phyloP scores from a whole-genome alignment of 2,113 vertebrate species.

The Microcebus lehilahytsara region DNA sequence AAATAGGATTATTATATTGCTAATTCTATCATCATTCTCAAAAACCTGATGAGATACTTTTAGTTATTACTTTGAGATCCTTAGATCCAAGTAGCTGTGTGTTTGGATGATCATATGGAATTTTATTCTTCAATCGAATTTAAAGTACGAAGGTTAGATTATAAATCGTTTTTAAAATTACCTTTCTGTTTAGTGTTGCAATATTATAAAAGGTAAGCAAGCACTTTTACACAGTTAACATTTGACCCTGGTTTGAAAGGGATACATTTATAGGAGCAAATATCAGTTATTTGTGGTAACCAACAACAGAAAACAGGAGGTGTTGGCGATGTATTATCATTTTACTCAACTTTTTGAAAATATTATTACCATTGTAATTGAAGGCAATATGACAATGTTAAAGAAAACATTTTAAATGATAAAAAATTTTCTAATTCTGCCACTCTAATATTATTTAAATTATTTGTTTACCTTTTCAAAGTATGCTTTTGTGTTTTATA shows the following conservation, averaged over 20 bases:
- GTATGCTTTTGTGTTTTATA: not conserved
- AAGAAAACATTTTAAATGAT: not conserved
- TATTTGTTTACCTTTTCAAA: not conserved
- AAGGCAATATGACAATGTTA: not conserved
- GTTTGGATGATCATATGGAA: not conserved
- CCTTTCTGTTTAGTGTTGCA: not conserved
- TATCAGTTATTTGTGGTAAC: not conserved
- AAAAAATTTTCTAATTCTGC: not conserved
- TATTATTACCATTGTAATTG: not conserved
- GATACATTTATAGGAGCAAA: not conserved
- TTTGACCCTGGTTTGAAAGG: not conserved
- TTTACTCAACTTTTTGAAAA: slow-evolving; percentile 20
- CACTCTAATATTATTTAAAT: not conserved
- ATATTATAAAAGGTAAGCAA: not conserved
- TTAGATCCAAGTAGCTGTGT: not conserved
- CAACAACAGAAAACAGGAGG: not conserved
- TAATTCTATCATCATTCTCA: not conserved
- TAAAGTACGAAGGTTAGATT: not conserved
- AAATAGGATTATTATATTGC: not conserved
- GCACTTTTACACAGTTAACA: not conserved
- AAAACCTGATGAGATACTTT: not conserved
- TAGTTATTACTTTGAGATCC: not conserved
- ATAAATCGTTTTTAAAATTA: not conserved
- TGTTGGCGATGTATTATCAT: not conserved
- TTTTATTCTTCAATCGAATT: not conserved